phyloP scores from a whole-genome alignment of 53 echinoderm and acorn worm genomes.

The Holothuria leucospilota region DNA sequence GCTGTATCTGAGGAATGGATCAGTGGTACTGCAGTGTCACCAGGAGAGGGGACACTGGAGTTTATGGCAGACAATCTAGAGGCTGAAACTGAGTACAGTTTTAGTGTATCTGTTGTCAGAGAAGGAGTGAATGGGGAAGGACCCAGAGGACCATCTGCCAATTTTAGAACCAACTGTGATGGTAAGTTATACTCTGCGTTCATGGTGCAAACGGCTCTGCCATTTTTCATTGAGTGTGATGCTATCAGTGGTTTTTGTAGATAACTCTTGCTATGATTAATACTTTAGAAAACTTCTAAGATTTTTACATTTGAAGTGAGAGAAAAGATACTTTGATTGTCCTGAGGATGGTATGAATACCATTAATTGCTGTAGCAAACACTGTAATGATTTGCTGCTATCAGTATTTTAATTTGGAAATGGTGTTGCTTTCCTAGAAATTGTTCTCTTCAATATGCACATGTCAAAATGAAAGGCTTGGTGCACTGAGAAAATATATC shows the following conservation, averaged over 20 bases:
- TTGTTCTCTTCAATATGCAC: not conserved
- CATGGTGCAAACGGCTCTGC: too few species aligned
- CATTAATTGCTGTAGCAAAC: too few species aligned
- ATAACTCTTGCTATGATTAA: too few species aligned
- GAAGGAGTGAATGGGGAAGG: constrained; percentile 68
- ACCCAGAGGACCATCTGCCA: constrained; percentile 32
- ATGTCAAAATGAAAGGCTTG: not conserved
- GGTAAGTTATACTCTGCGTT: not conserved
- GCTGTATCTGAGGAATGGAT: not conserved
- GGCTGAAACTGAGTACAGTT: constrained; percentile 51
- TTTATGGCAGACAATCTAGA: constrained; percentile 32
- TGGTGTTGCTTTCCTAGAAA: too few species aligned
- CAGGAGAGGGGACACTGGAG: not conserved
- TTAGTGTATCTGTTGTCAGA: constrained; percentile 67
- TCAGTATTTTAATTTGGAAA: too few species aligned
- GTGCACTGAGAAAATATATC: not conserved
- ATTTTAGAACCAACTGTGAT: not conserved
- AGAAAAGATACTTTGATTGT: too few species aligned
- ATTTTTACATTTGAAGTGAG: too few species aligned
- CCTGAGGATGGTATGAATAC: too few species aligned
- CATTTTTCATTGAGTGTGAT: too few species aligned
- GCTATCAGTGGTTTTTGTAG: too few species aligned
- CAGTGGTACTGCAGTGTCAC: not conserved
- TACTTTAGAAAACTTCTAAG: too few species aligned
- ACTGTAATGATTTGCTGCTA: too few species aligned